Evolutionary conservation across 2,113 vertebrate species (phyloP), one percentile per base, ranked within the genome.

Genomic region (Copsychus sechellarum): DNA sequence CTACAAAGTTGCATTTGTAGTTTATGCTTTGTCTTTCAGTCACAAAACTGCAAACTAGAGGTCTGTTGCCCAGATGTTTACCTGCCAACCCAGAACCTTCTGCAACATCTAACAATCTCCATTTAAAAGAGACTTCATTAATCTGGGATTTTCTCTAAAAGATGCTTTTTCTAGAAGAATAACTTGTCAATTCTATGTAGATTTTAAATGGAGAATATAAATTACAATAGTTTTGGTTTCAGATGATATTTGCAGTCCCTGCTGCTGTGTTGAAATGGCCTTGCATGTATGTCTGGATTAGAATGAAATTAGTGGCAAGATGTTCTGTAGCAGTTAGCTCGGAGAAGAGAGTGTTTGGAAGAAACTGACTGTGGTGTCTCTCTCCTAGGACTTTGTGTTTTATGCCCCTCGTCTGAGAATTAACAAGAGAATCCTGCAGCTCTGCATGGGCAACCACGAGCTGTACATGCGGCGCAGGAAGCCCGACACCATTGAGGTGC

Each of bases 391-490:
- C 97, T 99, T 99, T 72, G 98, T 99, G 89, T 99, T 99, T 97
- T 99, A 99, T 0, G 98, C 99, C 2, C 98, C 99, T 5, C 98
- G 99, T 17, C 98, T 99, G 97, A 98, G 99, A 91, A 99, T 99
- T 50, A 99, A 99, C 97, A 99, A 99, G 97, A 98, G 99, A 83
- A 99, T 99, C 97, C 98, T 99, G 95, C 99, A 99, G 97, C 98
- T 99, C 25, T 99, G 99, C 96, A 99, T 99, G 99, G 99, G 99
- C 50, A 99, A 99, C 97, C 99, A 99, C 1, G 99, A 99, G 58
- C 98, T 99, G 93, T 99, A 99, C 92, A 99, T 99, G 99, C 98
- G 99, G 14, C 99, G 99, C 84, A 97, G 99, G 95, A 99, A 99
- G 96, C 99, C 99, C 0, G 99, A 99, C 98, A 99, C 99, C 54